These are phyloP conservation scores for Cephus spinipes DNA, from an alignment of 2,888 invertebrate genomes.

Conservation along the genomic window DNA sequence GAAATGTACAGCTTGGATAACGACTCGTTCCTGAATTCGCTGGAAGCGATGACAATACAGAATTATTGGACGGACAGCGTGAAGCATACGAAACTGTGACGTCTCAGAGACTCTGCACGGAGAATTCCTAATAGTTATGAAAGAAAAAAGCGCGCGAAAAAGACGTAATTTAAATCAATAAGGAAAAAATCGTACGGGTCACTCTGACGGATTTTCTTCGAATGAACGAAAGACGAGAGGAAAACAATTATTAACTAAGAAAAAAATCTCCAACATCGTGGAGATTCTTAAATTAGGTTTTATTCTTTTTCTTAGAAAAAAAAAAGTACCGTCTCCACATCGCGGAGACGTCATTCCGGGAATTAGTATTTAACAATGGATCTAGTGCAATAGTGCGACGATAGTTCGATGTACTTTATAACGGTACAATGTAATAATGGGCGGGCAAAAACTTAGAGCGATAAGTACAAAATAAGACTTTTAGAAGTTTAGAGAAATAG, in stretches of 20 bases:
- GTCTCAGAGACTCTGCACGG: background rate
- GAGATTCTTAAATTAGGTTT: too few relatives aligned
- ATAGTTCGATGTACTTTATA: conserved; percentile 52
- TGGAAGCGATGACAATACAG: conserved; percentile 94
- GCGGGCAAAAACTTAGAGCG: conserved; percentile 30
- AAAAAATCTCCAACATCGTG: too few relatives aligned
- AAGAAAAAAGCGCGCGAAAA: conserved; percentile 25
- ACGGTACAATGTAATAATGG: conserved; percentile 25
- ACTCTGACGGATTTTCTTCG: background rate
- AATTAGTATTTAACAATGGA: background rate
- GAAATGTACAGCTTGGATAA: conserved; percentile 96
- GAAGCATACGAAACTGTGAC: conserved; percentile 88
- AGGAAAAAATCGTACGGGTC: background rate
- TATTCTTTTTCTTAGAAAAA: too few relatives aligned
- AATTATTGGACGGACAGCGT: conserved; percentile 95
- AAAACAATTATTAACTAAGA: too few relatives aligned
- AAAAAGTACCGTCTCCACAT: too few relatives aligned
- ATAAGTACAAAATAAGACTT: conserved; percentile 47
- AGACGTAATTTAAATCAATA: background rate
- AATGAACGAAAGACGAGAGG: background rate
- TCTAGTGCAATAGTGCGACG: conserved; percentile 54
- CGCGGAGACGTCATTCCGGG: background rate
- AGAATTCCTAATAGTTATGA: background rate
- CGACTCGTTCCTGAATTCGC: conserved; percentile 91
- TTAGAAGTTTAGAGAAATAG: conserved; percentile 27